Base-by-base conservation (phyloP, 1,140 invertebrate species). In the Anadara kagoshimensis region DNA sequence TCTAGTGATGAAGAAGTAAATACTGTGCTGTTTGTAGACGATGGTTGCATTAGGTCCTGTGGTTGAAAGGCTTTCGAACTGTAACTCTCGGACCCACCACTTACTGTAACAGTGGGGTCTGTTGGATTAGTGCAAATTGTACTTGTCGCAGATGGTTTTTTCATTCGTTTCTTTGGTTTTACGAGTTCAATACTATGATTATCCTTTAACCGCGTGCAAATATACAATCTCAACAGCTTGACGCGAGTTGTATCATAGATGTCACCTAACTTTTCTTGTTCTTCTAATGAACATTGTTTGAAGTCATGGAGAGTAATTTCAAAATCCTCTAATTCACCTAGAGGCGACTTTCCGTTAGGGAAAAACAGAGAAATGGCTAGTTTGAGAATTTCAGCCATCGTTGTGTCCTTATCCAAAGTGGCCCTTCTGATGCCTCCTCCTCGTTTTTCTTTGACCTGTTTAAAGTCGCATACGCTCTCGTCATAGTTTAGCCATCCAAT, bases 401-500 rank as follows among this genome's bases (percentile, higher is more conserved):
- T 59, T 43, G 57, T 59, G 20, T 59, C 57, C 26, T 41, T 59
- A 36, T 43, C 20, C 5, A 59, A 26, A 16, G 36, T 36, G 18
- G 43, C 16, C 5, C 36, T 8, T 24, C 57, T 41, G 2, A 59
- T 22, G 7, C 57, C 57, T 18, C 26, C 57, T 22, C 57, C 57
- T 41, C 14, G 36, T 59, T 59, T 59, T n/a, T 59, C 57, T 41
- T 59, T 59, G n/a, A 59, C 57, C 20, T 59, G 57, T n/a, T 43
- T 59, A 59, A 14, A 59, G 12, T 12, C 12, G n/a, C 45, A 49
- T 16, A 16, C n/a, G n/a, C n/a, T n/a, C n/a, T n/a, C 14, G 20
- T 57, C 54, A 57, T 24, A 57, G 54, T 57, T 20, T 20, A 26
- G 54, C 54, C 54, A 57, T 26, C 54, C 54, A n/a, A 57, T 22